Percentiles rank a stretch among this genome's conserved stretches.
Conservation (phyloP, 1,140 invertebrate species). For the Sinella curviseta region DNA sequence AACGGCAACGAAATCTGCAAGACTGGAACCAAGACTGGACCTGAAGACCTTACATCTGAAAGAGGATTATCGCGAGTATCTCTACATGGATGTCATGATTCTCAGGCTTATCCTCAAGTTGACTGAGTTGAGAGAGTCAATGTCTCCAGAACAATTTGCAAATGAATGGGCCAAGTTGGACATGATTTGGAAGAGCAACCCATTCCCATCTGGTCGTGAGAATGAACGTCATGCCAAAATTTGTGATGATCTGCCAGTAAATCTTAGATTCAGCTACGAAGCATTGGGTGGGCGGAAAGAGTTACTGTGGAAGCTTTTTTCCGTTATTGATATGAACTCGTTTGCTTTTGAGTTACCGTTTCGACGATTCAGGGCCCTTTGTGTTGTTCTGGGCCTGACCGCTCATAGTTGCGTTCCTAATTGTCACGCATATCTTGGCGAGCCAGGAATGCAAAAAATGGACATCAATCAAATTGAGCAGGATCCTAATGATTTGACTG, state of each 20-base stretch:
- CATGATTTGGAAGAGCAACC: background rate
- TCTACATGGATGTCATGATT: constrained; percentile 28
- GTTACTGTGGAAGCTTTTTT: background rate
- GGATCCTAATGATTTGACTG: background rate
- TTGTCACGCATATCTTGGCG: background rate
- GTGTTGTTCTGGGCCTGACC: too few relatives aligned
- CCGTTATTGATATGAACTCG: background rate
- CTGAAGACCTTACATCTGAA: background rate
- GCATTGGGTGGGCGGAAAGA: background rate
- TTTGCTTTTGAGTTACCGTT: background rate
- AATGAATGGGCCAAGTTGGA: background rate
- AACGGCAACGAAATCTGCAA: background rate
- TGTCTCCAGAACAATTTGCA: background rate
- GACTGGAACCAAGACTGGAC: background rate
- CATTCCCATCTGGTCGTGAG: background rate
- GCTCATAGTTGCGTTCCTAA: background rate
- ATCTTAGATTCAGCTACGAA: background rate
- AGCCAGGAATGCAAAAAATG: background rate
- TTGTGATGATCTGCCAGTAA: background rate
- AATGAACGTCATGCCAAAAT: background rate
- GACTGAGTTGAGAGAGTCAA: background rate
- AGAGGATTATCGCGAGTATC: background rate
- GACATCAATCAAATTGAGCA: background rate
- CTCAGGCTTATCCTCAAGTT: background rate
- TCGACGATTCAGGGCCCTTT: background rate